phyloP scores from a whole-genome alignment of 2,113 vertebrate genomes.

The Oreocharis arfaki region DNA sequence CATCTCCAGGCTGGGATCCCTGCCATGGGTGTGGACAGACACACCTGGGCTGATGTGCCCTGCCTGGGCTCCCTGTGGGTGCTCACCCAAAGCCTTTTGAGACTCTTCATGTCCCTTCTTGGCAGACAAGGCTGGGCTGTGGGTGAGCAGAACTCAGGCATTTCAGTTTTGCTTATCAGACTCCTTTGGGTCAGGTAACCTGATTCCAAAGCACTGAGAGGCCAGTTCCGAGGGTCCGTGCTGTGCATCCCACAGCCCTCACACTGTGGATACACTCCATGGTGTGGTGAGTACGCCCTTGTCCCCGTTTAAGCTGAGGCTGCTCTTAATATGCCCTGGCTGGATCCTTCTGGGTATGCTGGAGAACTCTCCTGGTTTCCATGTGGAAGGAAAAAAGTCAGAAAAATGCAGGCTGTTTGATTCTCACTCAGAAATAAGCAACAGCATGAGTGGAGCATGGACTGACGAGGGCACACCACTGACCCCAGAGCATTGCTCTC shows the following conservation, averaged over 20 bases:
- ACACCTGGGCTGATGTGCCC: background rate
- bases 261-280: fast-evolving
- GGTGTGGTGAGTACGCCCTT: fast-evolving
- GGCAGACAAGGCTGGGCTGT: background rate
- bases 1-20: background rate
- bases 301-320: fast-evolving
- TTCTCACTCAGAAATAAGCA: background rate
- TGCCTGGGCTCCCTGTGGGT: background rate
- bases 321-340: background rate
- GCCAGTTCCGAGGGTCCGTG: background rate
- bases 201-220: fast-evolving
- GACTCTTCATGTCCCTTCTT: background rate
- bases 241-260: background rate
- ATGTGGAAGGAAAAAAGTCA: fast-evolving
- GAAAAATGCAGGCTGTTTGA: background rate
- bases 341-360: background rate
- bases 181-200: background rate
- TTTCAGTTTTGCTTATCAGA: background rate
- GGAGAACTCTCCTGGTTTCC: background rate
- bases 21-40: background rate
- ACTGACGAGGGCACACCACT: background rate
- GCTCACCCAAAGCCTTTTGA: background rate
- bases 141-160: background rate
- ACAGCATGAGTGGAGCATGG: background rate
- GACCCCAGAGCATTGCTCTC: background rate